A percentile compares a stretch with the other conserved stretches of the same genome.
These are phyloP conservation scores for Coluber constrictor DNA, from an alignment of 2,797 vertebrate species.

Conservation along the genomic window DNA sequence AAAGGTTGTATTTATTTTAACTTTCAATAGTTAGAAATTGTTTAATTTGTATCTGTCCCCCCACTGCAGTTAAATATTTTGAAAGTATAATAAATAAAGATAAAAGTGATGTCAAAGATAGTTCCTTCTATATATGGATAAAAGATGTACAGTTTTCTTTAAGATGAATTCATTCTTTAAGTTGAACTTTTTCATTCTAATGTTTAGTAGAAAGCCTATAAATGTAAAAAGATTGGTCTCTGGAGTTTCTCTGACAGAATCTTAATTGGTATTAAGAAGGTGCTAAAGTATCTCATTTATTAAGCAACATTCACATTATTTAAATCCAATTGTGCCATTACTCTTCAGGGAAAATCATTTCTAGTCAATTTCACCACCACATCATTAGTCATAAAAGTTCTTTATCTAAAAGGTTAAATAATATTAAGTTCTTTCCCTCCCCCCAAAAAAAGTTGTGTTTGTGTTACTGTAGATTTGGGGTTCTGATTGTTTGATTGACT, in stretches of 20 bases:
- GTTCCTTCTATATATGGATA: conserved; percentile 27
- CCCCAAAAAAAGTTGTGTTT: conserved; percentile 17
- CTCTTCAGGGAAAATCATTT: conserved; percentile 34
- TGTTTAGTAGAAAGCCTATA: conserved; percentile 27
- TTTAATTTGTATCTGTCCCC: background rate
- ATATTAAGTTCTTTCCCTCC: background rate
- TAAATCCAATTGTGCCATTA: conserved; percentile 28
- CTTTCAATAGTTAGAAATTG: accelerated
- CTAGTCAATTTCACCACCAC: conserved; percentile 18
- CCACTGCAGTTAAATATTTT: conserved; percentile 16
- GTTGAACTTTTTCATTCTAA: conserved; percentile 32
- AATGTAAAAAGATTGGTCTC: conserved; percentile 28
- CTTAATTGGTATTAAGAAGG: conserved; percentile 36
- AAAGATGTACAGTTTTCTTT: conserved; percentile 40
- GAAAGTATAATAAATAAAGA: conserved; percentile 43
- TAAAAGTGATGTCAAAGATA: conserved; percentile 36
- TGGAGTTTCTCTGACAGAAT: conserved; percentile 38
- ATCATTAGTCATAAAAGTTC: conserved; percentile 21
- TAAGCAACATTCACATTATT: conserved; percentile 41
- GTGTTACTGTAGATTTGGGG: background rate
- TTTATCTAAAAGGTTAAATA: conserved; percentile 26
- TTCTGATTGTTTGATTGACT: background rate
- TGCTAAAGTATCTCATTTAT: conserved; percentile 42
- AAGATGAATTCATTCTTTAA: conserved; percentile 15
- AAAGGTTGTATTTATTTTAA: background rate